Evolutionary conservation across 2,797 vertebrate genomes (phyloP), one percentile per base, ranked within the genome.

Genomic region (Epinephelus malabaricus): DNA sequence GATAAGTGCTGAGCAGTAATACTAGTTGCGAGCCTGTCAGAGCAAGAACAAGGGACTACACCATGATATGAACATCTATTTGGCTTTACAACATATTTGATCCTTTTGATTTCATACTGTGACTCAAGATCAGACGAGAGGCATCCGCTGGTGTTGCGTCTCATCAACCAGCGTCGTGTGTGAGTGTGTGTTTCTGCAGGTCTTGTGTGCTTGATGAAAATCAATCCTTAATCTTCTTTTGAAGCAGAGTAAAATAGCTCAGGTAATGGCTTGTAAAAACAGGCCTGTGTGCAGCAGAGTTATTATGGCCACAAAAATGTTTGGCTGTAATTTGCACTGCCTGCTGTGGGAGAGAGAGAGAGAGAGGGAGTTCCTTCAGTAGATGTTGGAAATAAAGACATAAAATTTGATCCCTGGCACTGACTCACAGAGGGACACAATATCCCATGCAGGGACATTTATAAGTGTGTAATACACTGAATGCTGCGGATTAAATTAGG

Each of bases 41-140:
- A 76, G 64, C 82, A 89, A 49, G 79, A 68, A 38, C 23, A 54
- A 4, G 51, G 38, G 65, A 79, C 75, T 65, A 70, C 15, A 46
- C 19, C 3, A 0, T 40, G 46, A 79, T 78, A 73, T 34, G 18
- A 58, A 66, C 8, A 66, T 66, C 49, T 43, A 38, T 64, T 43
- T 64, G 30, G 51, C 76, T 76, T 61, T 12, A 0, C 27, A 4
- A 21, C 15, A 13, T 19, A 60, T 73, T 6, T 38, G 30, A 55
- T 54, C 12, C 0, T 4, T 54, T n/a, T 51, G 55, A 81, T 70
- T 74, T 73, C 61, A 83, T 43, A 55, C 34, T 45, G 23, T 25
- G 21, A 69, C 25, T 59, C 69, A 82, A 83, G 83, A 85, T 87
- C 70, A 86, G 82, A 84, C 81, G 81, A 8, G 73, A 81, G 49